A percentile compares a stretch with the other conserved stretches of the same genome.
Evolutionary conservation across 2,797 vertebrate genomes (phyloP).

Genomic region (Gymnothorax reevesii): DNA sequence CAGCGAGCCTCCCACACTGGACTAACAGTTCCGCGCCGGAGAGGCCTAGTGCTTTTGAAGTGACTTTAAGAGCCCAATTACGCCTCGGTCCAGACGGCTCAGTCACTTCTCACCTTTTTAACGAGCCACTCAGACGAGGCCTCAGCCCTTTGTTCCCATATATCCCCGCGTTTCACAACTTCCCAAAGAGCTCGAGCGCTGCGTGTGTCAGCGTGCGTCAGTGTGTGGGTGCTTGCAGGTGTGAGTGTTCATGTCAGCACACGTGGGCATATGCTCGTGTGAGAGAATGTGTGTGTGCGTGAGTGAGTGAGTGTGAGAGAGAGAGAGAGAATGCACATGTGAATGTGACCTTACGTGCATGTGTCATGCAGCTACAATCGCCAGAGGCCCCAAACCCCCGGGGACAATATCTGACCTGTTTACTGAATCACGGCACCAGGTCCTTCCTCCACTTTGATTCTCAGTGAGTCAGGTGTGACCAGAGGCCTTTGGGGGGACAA

Average conservation of each 20-base stretch:
- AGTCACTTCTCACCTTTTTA: constrained; percentile 81
- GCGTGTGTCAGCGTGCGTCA: constrained; percentile 55
- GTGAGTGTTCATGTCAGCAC: too few relatives aligned
- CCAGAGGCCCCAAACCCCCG: constrained; percentile 42
- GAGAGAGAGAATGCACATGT: too few relatives aligned
- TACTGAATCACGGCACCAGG: constrained; percentile 63
- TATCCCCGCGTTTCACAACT: constrained; percentile 38
- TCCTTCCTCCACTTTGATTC: constrained; percentile 71
- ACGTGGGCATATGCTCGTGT: too few relatives aligned
- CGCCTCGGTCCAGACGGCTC: constrained; percentile 47
- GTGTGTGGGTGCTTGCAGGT: too few relatives aligned
- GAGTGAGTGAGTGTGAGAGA: too few relatives aligned
- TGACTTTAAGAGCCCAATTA: constrained; percentile 77
- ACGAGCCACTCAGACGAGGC: constrained; percentile 75
- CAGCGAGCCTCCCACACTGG: constrained; percentile 47
- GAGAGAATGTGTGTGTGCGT: too few relatives aligned
- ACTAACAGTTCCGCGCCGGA: constrained; percentile 69
- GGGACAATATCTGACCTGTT: constrained; percentile 19
- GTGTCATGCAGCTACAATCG: constrained; percentile 69
- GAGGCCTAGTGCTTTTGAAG: constrained; percentile 73
- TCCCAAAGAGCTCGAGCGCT: constrained; percentile 54
- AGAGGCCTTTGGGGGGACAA: constrained; percentile 50
- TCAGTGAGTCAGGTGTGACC: constrained; percentile 67
- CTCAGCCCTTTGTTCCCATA: constrained; percentile 44
- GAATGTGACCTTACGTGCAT: constrained; percentile 25